Percentiles rank a stretch among this genome's conserved stretches.
phyloP scores from a whole-genome alignment of 2,888 invertebrate genomes.

The Endomychus coccineus region DNA sequence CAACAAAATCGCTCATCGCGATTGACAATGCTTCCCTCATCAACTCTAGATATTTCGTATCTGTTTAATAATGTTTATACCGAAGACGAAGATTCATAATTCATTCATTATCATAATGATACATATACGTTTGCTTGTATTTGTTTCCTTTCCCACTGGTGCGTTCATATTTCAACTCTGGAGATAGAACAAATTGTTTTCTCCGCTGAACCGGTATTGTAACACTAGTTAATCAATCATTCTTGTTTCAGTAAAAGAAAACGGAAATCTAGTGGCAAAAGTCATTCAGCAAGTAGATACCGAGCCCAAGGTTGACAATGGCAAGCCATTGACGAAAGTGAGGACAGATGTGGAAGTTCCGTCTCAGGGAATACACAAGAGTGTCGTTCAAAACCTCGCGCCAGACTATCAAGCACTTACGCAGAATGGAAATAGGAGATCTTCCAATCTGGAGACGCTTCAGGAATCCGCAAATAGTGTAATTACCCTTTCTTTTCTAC shows the following conservation, averaged over 20 bases:
- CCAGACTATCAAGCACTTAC: conserved; percentile 24
- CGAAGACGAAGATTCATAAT: no score
- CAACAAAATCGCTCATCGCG: no score
- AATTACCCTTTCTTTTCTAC: conserved; percentile 13
- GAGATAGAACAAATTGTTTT: no score
- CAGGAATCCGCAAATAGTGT: conserved; percentile 21
- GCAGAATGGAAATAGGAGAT: conserved; percentile 40
- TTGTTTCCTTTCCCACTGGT: no score
- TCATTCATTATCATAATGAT: no score
- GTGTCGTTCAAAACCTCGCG: conserved; percentile 43
- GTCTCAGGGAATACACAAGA: conserved; percentile 49
- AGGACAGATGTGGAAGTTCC: conserved; percentile 53
- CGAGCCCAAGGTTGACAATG: conserved; percentile 30
- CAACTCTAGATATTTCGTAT: no score
- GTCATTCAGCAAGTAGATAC: conserved; percentile 37
- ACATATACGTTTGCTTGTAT: no score
- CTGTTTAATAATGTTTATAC: no score
- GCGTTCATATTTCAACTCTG: no score
- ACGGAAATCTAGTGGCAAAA: conserved; percentile 41
- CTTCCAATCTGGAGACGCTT: conserved; percentile 40
- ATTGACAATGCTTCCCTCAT: no score
- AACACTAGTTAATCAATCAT: no score
- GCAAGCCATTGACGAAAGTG: conserved; percentile 44
- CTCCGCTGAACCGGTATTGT: no score
- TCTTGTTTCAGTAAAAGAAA: conserved; percentile 38